Evolutionary conservation across 1,140 invertebrate genomes (phyloP).

Genomic region (Oedothorax gibbosus): DNA sequence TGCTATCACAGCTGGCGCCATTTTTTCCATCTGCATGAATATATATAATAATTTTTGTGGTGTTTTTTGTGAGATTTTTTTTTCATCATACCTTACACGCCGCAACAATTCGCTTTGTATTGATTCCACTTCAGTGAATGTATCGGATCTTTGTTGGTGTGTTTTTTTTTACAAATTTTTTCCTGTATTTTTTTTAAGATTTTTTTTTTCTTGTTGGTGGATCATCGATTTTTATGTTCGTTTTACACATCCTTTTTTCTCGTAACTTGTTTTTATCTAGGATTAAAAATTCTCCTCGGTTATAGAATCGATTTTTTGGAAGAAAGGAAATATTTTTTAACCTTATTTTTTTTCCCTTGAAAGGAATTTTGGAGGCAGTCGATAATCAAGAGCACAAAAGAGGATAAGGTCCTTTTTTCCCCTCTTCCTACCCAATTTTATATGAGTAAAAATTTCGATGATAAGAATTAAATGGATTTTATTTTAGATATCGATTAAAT

Average conservation of each 20-base stretch:
- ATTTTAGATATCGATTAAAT: slow-evolving; percentile 59
- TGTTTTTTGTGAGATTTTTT: slow-evolving; percentile 39
- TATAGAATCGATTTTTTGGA: slow-evolving; percentile 56
- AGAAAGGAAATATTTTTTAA: slow-evolving; percentile 23
- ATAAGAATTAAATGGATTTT: slow-evolving; percentile 61
- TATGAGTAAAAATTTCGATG: slow-evolving; percentile 60
- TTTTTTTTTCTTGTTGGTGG: slow-evolving; percentile 27
- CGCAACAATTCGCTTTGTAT: slow-evolving; percentile 60
- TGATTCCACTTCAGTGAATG: slow-evolving; percentile 58
- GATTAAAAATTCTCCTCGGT: slow-evolving; percentile 60
- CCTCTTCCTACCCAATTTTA: slow-evolving; percentile 49
- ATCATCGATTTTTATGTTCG: slow-evolving; percentile 60
- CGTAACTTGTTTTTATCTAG: slow-evolving; percentile 58
- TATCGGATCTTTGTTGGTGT: slow-evolving; percentile 52
- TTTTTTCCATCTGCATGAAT: slow-evolving; percentile 61
- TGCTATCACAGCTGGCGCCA: slow-evolving; percentile 55
- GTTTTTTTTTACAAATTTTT: slow-evolving; percentile 35
- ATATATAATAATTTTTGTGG: slow-evolving; percentile 60
- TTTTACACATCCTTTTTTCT: slow-evolving; percentile 52
- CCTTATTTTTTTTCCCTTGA: slow-evolving; percentile 34
- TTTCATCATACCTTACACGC: slow-evolving; percentile 39
- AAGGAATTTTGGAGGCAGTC: slow-evolving; percentile 56
- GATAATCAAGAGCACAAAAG: slow-evolving; percentile 58
- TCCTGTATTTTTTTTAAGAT: slow-evolving; percentile 4
- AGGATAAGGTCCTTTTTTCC: slow-evolving; percentile 29